Evolutionary conservation across 2,797 vertebrate genomes (phyloP), one percentile per base, ranked within the genome.

Genomic region (Streptopelia turtur): DNA sequence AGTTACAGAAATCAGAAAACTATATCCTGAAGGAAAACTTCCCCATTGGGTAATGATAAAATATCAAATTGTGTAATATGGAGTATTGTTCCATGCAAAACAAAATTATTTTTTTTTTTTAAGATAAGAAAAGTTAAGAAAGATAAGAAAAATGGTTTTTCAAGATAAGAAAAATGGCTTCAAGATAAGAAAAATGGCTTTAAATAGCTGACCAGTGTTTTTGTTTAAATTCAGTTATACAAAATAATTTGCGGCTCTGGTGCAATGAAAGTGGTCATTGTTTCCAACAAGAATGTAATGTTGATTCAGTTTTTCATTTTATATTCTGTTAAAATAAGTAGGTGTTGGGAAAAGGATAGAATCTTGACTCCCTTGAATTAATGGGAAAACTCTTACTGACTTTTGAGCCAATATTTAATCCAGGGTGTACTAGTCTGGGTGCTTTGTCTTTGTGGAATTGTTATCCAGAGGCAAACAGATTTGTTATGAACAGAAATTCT

Each of bases 21-120:
- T 99, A 1, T 99, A 99, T 97, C 99, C 99, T n/a, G 99, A 99
- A 95, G 99, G 99, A 79, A 99, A 99, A 93, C 98, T 99, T 86
- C 98, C 99, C 84, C 99, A 99, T 66, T 99, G 99, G 99, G 99
- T 99, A 98, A 96, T 97, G 79, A 66, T 76, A 39, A 16, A 3
- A 55, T 49, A 35, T 13, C 31, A 35, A n/a, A 52, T 59, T 24
- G 21, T 43, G 7, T 61, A 41, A 16, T 45, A 14, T 88, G 60
- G 14, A 66, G 27, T 45, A 90, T 30, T 80, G 14, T 75, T 84
- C 50, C 27, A 64, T 11, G 31, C 6, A 30, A 33, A 43, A 18
- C 23, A 75, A 66, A 47, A 63, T 39, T 13, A 39, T 14, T 39
- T 39, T 39, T 39, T 39, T 39, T 39, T 39, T 37, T 66, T 90